phyloP scores from a whole-genome alignment of 2,797 vertebrate genomes.

The Podargus strigoides region DNA sequence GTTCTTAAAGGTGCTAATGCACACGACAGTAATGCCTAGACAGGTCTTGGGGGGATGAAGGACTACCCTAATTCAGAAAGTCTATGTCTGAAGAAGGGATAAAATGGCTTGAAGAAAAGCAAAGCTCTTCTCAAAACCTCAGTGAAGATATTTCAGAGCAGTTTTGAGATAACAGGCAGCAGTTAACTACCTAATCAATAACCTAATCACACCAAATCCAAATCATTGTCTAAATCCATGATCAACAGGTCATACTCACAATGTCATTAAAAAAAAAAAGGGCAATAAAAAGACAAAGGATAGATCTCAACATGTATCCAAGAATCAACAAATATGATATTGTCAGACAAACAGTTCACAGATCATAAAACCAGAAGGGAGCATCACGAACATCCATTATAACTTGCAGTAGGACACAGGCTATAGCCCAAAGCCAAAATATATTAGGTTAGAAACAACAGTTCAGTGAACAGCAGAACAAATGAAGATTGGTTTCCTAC shows the following conservation, averaged over 20 bases:
- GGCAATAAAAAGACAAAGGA: not conserved
- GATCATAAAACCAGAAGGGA: not conserved
- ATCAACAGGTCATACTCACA: not conserved
- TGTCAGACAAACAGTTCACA: not conserved
- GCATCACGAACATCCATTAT: not conserved
- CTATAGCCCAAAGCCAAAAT: not conserved
- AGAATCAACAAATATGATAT: not conserved
- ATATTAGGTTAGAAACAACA: not conserved
- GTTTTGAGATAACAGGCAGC: not conserved
- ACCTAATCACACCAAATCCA: not conserved
- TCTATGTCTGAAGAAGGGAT: not conserved
- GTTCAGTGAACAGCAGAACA: not conserved
- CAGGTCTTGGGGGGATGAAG: fast-evolving
- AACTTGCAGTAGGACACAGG: not conserved
- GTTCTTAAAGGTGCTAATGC: not conserved
- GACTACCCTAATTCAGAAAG: not conserved
- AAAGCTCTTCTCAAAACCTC: not conserved
- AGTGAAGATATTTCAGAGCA: not conserved
- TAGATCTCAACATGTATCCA: not conserved
- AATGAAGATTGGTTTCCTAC: not conserved
- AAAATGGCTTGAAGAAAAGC: not conserved
- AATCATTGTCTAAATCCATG: not conserved
- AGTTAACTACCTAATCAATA: not conserved
- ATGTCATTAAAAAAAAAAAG: not conserved
- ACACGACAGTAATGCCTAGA: not conserved